Percentiles rank a stretch among this genome's conserved stretches.
Evolutionary conservation across 1,140 invertebrate genomes (phyloP).

Genomic region (Saccostrea echinata): DNA sequence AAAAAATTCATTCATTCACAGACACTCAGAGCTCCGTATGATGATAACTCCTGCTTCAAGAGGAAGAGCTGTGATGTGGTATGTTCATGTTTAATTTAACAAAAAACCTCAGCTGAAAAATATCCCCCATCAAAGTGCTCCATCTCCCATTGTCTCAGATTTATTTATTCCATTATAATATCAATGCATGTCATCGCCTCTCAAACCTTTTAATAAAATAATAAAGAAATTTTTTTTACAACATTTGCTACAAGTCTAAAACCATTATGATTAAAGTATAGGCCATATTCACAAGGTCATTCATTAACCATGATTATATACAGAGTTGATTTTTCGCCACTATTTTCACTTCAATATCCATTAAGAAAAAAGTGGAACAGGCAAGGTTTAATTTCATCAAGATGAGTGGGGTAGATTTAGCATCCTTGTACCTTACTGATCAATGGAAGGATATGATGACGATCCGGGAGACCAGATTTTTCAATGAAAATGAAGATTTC

Average conservation of each 20-base stretch:
- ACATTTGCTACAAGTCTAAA: background rate
- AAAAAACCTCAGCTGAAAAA: background rate
- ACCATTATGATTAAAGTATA: background rate
- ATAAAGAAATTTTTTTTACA: background rate
- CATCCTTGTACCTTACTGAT: background rate
- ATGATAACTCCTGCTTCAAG: background rate
- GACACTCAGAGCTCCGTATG: background rate
- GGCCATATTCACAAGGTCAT: background rate
- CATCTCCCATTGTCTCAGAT: background rate
- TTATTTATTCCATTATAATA: background rate
- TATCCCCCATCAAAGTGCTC: background rate
- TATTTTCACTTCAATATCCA: conserved; percentile 22
- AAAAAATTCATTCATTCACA: background rate
- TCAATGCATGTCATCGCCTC: background rate
- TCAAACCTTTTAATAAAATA: conserved; percentile 6
- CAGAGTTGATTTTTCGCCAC: background rate
- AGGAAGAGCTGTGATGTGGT: conserved; percentile 31
- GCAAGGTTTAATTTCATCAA: background rate
- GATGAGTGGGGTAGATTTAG: background rate
- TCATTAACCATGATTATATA: background rate
- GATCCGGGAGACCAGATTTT: background rate
- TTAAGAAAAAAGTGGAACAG: background rate
- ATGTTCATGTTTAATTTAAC: background rate
- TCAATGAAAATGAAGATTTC: background rate
- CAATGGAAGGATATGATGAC: background rate